Base-by-base conservation (phyloP, 1,140 invertebrate genomes). In the Vanessa atalanta region DNA sequence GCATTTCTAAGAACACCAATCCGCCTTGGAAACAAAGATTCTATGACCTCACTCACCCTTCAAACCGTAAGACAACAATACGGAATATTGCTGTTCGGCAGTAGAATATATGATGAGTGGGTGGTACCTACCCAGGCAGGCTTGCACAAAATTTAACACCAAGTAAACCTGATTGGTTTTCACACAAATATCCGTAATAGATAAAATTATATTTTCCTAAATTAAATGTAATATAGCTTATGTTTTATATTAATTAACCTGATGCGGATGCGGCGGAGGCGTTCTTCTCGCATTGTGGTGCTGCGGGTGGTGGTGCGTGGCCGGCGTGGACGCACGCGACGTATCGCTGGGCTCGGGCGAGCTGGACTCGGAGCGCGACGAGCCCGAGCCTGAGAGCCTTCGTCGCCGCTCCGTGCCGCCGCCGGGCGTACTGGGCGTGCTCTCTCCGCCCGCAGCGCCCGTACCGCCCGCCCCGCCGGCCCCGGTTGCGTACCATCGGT, bases 281-380 rank as follows among this genome's bases (percentile, higher is more conserved):
- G 87, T 84, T n/a, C 86, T 81, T n/a, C 70, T 55, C 60, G 73
- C 57, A 13, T 66, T 61, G 75, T 85, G 84, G 73, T 82, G 83
- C 70, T 83, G 80, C 66, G 83, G 70, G 72, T 82, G 84, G 77
- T 73, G 87, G 80, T 79, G 83, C 50, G 84, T 77, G 65, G 83
- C 81, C 11, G 90, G 90, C 70, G 88, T 91, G 69, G 89, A 89
- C 61, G 89, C 88, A 37, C 88, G 88, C 75, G 88, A 90, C 51
- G 88, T 90, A 77, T 91, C 87, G 80, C 88, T 90, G 65, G 86
- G 87, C 79, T 90, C 89, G 3, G 88, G 87, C 64, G 88, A 90
- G 75, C 82, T 87, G 72, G 89, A 87, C 76, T 91, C 86, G 60
- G 87, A 88, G 75, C 86, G 85, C 79, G 86, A 91, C 63, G 86